Evolutionary conservation across 2,888 invertebrate genomes (phyloP).

Genomic region (Lamellibrachia satsuma): DNA sequence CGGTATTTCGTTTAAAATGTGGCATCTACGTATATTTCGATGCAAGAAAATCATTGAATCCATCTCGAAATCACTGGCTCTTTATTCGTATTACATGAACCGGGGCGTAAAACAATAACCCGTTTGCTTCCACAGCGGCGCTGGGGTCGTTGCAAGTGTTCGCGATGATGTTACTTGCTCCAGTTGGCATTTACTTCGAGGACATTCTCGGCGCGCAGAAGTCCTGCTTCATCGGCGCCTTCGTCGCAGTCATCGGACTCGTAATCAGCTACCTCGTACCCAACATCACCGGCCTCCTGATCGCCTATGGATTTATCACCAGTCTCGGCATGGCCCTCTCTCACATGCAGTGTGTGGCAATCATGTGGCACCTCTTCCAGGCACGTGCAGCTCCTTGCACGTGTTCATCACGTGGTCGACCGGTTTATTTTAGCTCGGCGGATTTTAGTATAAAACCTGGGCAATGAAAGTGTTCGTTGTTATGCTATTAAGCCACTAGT

Average conservation of each 20-base stretch:
- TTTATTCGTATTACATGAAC: too few species aligned
- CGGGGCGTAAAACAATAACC: too few species aligned
- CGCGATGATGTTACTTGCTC: neutral
- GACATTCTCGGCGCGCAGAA: neutral
- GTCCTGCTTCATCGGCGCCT: slow-evolving; percentile 11
- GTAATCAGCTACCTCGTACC: neutral
- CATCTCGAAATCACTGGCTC: too few species aligned
- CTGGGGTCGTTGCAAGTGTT: neutral
- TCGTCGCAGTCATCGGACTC: neutral
- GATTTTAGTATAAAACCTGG: too few species aligned
- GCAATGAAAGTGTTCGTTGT: too few species aligned
- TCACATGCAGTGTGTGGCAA: neutral
- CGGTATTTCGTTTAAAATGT: too few species aligned
- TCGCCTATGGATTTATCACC: neutral
- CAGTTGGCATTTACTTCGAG: neutral
- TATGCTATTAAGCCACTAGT: too few species aligned
- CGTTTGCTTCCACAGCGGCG: neutral
- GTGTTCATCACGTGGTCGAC: neutral
- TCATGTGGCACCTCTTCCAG: neutral
- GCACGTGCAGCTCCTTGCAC: neutral
- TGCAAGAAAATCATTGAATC: too few species aligned
- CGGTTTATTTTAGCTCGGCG: neutral
- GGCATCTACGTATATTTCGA: too few species aligned
- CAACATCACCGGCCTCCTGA: neutral
- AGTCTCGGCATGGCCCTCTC: neutral